Conservation (phyloP, 2,113 vertebrate species). For the Phalacrocorax pelagicus region DNA sequence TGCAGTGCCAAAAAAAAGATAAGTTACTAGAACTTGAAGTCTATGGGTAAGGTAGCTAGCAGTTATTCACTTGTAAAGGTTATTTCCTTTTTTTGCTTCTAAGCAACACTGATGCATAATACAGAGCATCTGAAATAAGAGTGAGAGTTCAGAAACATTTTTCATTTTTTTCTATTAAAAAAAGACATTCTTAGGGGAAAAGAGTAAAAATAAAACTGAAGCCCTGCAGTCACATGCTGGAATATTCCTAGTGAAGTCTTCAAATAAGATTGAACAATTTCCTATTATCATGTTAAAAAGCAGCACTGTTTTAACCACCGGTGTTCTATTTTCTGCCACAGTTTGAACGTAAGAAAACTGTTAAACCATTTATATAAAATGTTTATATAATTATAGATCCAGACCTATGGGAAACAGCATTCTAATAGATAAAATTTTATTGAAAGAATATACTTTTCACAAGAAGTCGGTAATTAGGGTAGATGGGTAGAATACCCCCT, state of each 20-base stretch:
- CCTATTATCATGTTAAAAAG: neutral
- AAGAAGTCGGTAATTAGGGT: neutral
- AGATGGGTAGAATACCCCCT: rapidly evolving
- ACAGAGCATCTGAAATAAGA: neutral
- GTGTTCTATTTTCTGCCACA: neutral
- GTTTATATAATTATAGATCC: neutral
- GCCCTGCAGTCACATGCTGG: neutral
- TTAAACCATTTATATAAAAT: neutral
- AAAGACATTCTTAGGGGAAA: neutral
- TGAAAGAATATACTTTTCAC: neutral
- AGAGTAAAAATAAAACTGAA: neutral
- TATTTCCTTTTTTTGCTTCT: neutral
- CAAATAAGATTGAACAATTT: neutral
- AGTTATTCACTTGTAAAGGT: neutral
- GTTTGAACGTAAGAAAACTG: neutral
- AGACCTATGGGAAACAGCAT: neutral
- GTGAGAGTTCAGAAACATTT: neutral
- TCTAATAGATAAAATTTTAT: neutral
- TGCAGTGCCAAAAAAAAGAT: neutral
- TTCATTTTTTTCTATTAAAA: neutral
- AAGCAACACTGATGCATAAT: neutral
- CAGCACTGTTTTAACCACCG: neutral
- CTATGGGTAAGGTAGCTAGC: neutral
- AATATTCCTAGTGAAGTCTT: neutral
- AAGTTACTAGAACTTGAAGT: neutral